Evolutionary conservation across 2,888 invertebrate genomes (phyloP), one percentile per base, ranked within the genome.

Genomic region (Mamestra brassicae): DNA sequence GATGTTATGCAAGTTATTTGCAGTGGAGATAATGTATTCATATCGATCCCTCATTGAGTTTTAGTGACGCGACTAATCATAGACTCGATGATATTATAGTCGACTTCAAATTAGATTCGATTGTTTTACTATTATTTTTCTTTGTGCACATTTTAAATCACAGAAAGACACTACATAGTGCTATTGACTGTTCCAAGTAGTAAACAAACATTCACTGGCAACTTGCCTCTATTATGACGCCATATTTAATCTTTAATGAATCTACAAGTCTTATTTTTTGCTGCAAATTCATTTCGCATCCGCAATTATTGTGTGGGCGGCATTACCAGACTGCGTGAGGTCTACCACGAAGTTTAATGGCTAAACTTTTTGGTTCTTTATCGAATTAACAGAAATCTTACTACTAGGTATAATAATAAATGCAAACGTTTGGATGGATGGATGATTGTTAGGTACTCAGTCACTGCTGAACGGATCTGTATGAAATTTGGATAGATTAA

Each of bases 241-340:
- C 58, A 42, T 69, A 10, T 67, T 74, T 75, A 61, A 54, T 61
- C 68, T 60, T 68, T 69, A 63, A 73, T 65, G 68, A 74, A 71
- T 72, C 34, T 73, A 66, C 64, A 65, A 73, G 72, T 63, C 15
- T 54, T 74, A 34, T 75, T 78, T 85, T 85, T 82, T 69, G 68
- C 64, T 69, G 57, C 36, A 65, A 66, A 82, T 63, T 42, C 26
- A 67, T 77, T 83, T 85, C 61, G 76, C 57, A 78, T 84, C 62
- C 76, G 73, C 65, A 60, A 69, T 78, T 60, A 78, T 66, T 57
- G 74, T 64, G 74, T 84, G 70, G 84, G 80, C 47, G 70, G 69
- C n/a, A 47, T 45, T 71, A 58, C 47, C 50, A 72, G 75, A 77
- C 75, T 74, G 81, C 65, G 81, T 84, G 85, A 75, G 84, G 81